Evolutionary conservation across 1,140 invertebrate genomes (phyloP).

Genomic region (Cotesia vestalis): DNA sequence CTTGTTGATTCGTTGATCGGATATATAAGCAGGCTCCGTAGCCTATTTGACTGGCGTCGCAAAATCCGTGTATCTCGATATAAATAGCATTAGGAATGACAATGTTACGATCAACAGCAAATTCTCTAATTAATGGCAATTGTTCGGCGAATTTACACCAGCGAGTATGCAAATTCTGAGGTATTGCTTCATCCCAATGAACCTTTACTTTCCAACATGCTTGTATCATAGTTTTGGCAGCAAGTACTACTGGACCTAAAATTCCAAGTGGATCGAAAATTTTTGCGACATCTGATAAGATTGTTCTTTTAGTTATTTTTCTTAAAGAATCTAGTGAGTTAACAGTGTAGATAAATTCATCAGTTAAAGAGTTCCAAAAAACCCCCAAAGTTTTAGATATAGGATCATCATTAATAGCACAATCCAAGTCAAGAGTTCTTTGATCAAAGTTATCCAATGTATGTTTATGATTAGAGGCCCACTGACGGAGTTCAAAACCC

Average conservation of each 20-base stretch:
- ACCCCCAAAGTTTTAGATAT: constrained; percentile 28
- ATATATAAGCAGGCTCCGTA: constrained; percentile 54
- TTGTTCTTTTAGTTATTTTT: constrained; percentile 25
- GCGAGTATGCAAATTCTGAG: not conserved
- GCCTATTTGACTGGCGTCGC: constrained; percentile 46
- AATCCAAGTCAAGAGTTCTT: constrained; percentile 26
- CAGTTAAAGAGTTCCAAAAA: not conserved
- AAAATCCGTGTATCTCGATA: too few species aligned
- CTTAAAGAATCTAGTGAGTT: not conserved
- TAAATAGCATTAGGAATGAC: too few species aligned
- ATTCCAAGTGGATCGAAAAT: constrained; percentile 34
- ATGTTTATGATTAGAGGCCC: constrained; percentile 47
- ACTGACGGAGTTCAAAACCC: constrained; percentile 50
- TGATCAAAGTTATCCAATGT: constrained; percentile 24
- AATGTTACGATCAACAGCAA: not conserved
- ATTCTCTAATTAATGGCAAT: not conserved
- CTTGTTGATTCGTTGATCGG: constrained; percentile 14
- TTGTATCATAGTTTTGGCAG: constrained; percentile 38
- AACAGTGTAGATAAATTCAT: not conserved
- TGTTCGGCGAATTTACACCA: not conserved
- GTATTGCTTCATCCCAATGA: constrained; percentile 35
- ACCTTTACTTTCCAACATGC: constrained; percentile 34
- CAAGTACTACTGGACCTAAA: constrained; percentile 37
- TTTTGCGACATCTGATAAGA: constrained; percentile 29
- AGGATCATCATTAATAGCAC: constrained; percentile 8